phyloP scores from a whole-genome alignment of 1,140 invertebrate species.

The Doryteuthis pealeii region DNA sequence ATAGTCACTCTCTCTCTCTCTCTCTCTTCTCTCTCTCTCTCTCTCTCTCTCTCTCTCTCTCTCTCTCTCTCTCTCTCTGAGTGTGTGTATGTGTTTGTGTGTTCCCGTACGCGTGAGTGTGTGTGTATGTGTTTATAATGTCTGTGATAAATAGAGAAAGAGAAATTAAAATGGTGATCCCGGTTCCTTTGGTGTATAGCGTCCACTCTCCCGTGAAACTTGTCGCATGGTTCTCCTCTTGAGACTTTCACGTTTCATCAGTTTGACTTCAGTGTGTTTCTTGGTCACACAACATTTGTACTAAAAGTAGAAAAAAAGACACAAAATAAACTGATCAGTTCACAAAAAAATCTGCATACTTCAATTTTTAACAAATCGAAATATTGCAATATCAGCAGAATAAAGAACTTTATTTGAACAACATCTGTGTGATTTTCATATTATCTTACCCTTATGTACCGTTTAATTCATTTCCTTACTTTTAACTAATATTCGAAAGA shows the following conservation, averaged over 20 bases:
- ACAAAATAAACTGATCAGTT: neutral
- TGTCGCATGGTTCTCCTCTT: neutral
- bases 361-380: no score
- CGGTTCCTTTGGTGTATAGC: conserved; percentile 7
- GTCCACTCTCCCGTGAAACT: neutral
- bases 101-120: conserved; percentile 2
- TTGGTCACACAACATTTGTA: conserved; percentile 1
- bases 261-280: neutral
- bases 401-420: no score
- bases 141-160: neutral
- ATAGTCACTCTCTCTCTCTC: conserved; percentile 10
- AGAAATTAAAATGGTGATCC: conserved; percentile 4
- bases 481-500: no score
- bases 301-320: neutral
- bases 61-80: conserved; percentile 20
- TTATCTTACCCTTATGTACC: no score
- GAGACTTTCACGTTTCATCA: neutral
- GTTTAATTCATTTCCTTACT: no score
- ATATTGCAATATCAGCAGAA: no score
- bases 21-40: conserved; percentile 15
- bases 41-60: conserved; percentile 19
- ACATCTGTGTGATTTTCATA: no score
- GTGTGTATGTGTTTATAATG: neutral
- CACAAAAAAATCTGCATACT: no score
- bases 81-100: conserved; percentile 14